Evolutionary conservation across 1,140 invertebrate genomes (phyloP).

Genomic region (Sminthurinus signatus): DNA sequence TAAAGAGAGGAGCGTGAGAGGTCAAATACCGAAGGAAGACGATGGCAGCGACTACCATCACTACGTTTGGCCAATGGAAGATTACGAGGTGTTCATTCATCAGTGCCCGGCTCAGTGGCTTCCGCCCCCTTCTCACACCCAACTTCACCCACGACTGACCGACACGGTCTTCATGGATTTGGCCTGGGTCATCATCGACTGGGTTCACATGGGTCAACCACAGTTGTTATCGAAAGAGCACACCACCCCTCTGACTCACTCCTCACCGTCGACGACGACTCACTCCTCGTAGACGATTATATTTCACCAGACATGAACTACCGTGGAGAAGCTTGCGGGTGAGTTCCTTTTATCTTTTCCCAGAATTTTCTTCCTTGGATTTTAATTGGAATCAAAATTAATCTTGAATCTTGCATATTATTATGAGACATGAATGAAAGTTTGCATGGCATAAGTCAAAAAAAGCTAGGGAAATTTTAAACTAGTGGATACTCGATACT

Average conservation of each 20-base stretch:
- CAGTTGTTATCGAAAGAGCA: slow-evolving; percentile 30
- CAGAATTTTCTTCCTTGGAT: background rate
- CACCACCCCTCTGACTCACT: slow-evolving; percentile 35
- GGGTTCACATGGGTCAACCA: slow-evolving; percentile 23
- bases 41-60: slow-evolving; percentile 35
- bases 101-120: slow-evolving; percentile 35
- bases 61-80: slow-evolving; percentile 37
- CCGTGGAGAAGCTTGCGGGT: slow-evolving; percentile 31
- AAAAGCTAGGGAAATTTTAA: no score
- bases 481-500: no score
- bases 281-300: slow-evolving; percentile 36
- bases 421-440: no score
- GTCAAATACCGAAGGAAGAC: slow-evolving; percentile 33
- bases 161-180: slow-evolving; percentile 32
- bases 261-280: slow-evolving; percentile 39
- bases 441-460: no score
- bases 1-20: slow-evolving; percentile 37
- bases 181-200: slow-evolving; percentile 26
- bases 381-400: no score
- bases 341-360: slow-evolving; percentile 12
- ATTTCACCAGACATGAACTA: slow-evolving; percentile 41
- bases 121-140: slow-evolving; percentile 32
- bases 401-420: no score
- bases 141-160: slow-evolving; percentile 36
- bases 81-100: slow-evolving; percentile 35